Evolutionary conservation across 1,140 invertebrate genomes (phyloP), one percentile per base, ranked within the genome.

Genomic region (Leptopilina clavipes): DNA sequence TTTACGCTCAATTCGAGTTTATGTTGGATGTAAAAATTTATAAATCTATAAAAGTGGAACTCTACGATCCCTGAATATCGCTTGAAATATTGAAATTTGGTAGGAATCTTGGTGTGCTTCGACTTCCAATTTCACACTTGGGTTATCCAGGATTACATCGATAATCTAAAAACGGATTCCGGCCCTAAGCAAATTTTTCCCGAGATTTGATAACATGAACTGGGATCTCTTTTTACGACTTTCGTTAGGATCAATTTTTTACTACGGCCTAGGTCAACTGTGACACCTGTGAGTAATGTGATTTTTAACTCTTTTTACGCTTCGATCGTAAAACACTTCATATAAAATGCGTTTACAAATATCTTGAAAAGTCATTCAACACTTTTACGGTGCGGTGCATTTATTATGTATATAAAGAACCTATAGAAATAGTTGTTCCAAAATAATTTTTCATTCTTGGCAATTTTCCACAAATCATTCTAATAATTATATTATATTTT

Each of bases 61-160:
- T 40, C 37, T 6, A 40, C 8, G 37, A 6, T 40, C 37, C 8
- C 37, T 17, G 48, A 7, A 48, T 14, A 48, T 48, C 6, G 48
- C n/a, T 17, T 8, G 6, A 17, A n/a, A 17, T 17, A n/a, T 17
- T 52, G 14, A 52, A 52, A 52, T 52, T 52, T 52, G 48, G 48
- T n/a, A 12, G 6, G 48, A 52, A 52, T 52, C n/a, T 52, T 52
- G 12, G 48, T 52, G 14, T 52, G 12, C 48, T 17, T 45, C 44
- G 44, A 52, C 14, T 52, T 52, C n/a, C 48, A 52, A 52, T 52
- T 52, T 52, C 48, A 52, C n/a, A 52, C 48, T 52, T 52, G 1
- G 48, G n/a, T 52, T 52, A 52, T 52, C 48, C 48, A 52, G 48
- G 48, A 52, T 52, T 52, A 17, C 48, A 52, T 52, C 48, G 48